Evolutionary conservation across 2,888 invertebrate genomes (phyloP).

Genomic region (Trypoxylon attenuatum): DNA sequence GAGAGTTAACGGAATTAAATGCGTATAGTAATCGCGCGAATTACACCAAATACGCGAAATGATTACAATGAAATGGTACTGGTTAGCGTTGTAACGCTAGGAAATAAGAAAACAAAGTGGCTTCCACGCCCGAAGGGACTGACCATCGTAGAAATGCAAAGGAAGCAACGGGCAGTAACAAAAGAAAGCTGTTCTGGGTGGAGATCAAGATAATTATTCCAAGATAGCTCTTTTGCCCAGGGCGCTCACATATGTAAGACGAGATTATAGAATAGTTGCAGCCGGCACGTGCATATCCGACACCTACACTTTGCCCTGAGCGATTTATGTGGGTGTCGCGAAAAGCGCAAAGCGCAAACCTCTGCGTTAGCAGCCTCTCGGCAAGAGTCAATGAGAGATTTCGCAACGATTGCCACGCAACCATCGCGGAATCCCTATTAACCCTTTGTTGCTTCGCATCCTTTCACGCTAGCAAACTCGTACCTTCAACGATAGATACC

Average conservation of each 20-base stretch:
- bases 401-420: constrained; percentile 27
- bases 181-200: not conserved
- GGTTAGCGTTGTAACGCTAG: too few species aligned
- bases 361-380: constrained; percentile 1
- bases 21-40: too few species aligned
- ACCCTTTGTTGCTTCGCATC: not conserved
- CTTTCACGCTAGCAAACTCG: not conserved
- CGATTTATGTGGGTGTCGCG: constrained; percentile 33
- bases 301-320: constrained; percentile 28
- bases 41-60: too few species aligned
- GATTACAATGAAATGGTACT: too few species aligned
- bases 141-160: too few species aligned
- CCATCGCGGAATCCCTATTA: constrained; percentile 10
- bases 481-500: too few species aligned
- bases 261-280: constrained; percentile 21
- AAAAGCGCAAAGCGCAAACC: too few species aligned
- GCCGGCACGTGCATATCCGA: constrained; percentile 25
- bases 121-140: too few species aligned
- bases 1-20: too few species aligned
- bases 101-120: too few species aligned
- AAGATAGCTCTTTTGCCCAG: constrained; percentile 12
- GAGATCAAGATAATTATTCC: constrained; percentile 15
- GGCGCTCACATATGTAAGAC: constrained; percentile 7
- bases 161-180: not conserved
- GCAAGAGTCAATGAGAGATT: constrained; percentile 32